Conservation (phyloP, 2,888 invertebrate genomes). For the Dryococelus australis region DNA sequence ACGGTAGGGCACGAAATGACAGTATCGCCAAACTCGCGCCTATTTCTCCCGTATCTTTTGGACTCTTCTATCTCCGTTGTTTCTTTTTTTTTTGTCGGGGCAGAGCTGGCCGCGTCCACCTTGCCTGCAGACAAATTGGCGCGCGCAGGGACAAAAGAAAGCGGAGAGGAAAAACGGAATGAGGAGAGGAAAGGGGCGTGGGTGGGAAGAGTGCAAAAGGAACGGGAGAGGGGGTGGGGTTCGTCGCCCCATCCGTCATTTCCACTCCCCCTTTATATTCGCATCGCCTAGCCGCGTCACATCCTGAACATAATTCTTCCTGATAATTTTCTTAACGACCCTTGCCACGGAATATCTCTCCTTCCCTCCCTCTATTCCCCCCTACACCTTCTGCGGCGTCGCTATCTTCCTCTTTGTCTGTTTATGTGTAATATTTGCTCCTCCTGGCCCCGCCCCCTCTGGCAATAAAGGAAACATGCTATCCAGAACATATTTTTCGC, state of each 20-base stretch:
- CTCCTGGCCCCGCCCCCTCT: neutral
- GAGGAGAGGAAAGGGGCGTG: neutral
- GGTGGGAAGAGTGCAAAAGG: conserved; percentile 8
- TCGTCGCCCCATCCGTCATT: conserved; percentile 24
- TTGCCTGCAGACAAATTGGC: conserved; percentile 16
- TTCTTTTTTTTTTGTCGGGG: neutral
- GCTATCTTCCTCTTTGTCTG: conserved; percentile 21
- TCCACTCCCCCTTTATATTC: conserved; percentile 23
- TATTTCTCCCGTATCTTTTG: neutral
- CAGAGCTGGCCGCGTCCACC: neutral
- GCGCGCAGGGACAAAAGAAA: conserved; percentile 11
- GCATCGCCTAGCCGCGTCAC: conserved; percentile 21
- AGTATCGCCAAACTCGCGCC: conserved; percentile 1
- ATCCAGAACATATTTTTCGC: conserved; percentile 16
- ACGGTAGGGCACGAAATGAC: neutral
- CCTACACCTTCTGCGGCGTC: conserved; percentile 16
- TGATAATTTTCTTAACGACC: conserved; percentile 30
- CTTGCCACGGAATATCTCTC: conserved; percentile 11
- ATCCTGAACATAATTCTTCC: conserved; percentile 29
- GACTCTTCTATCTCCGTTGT: neutral
- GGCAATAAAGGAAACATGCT: conserved; percentile 16
- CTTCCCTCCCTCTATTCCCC: neutral
- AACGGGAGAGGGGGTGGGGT: neutral
- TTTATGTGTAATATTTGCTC: conserved; percentile 16
- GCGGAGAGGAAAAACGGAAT: conserved; percentile 16